Evolutionary conservation across 2,113 vertebrate species (phyloP).

Genomic region (Mastomys natalensis): DNA sequence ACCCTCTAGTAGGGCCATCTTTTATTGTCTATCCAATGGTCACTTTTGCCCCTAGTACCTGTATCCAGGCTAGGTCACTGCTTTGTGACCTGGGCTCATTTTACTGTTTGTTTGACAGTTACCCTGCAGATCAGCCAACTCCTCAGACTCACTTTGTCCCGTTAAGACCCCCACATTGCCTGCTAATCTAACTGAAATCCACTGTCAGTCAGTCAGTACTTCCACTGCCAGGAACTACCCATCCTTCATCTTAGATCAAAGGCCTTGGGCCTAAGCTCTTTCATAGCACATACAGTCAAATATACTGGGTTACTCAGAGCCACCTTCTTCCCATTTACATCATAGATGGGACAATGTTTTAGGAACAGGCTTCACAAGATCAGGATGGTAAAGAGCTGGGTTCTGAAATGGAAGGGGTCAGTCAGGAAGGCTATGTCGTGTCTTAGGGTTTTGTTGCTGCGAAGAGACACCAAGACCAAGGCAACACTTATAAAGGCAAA

Average conservation of each 20-base stretch:
- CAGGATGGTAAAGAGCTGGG: background rate
- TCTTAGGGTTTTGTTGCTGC: no score
- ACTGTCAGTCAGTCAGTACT: background rate
- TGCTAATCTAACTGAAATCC: background rate
- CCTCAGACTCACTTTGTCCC: background rate
- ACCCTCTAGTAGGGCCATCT: background rate
- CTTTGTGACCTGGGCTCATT: background rate
- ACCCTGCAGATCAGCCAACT: background rate
- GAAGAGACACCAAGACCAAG: no score
- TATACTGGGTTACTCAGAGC: background rate
- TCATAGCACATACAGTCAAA: background rate
- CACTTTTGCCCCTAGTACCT: background rate
- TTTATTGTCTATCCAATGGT: background rate
- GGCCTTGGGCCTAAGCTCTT: background rate
- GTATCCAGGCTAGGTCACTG: background rate
- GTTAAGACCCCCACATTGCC: background rate
- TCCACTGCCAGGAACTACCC: background rate
- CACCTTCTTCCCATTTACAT: background rate
- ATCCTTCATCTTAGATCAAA: background rate
- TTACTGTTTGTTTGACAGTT: background rate
- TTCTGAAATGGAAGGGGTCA: background rate
- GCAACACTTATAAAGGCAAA: no score
- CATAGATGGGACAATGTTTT: background rate
- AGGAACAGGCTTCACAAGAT: background rate
- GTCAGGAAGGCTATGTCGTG: background rate